Conservation (phyloP, 1,140 invertebrate genomes). For the Aphelenchoides avenae region DNA sequence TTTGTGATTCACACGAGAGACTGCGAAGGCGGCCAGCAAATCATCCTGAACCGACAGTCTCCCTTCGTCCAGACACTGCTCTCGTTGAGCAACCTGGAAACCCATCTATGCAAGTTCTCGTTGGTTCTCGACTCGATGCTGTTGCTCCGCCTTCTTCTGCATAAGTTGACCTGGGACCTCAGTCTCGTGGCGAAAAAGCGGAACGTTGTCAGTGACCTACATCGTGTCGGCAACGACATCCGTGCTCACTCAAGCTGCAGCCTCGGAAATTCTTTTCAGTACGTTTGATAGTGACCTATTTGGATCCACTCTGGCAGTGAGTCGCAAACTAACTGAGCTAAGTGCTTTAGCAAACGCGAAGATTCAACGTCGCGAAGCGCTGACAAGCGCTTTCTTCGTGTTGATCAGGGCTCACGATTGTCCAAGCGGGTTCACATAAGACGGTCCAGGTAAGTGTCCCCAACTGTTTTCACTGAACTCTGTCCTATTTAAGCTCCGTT, state of each 20-base stretch:
- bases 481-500: constrained; percentile 55
- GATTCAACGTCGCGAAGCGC: constrained; percentile 33
- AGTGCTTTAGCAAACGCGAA: constrained; percentile 54
- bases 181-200: constrained; percentile 41
- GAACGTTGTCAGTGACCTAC: neutral
- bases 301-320: too few species aligned
- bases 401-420: constrained; percentile 51
- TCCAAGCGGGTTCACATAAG: constrained; percentile 56
- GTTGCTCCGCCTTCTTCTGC: constrained; percentile 49
- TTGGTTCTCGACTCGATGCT: constrained; percentile 55
- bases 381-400: constrained; percentile 55
- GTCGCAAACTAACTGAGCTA: neutral
- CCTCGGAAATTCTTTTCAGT: constrained; percentile 49
- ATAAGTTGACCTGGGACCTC: constrained; percentile 54
- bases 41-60: neutral
- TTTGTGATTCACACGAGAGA: too few species aligned
- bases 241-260: constrained; percentile 54
- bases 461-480: too few species aligned
- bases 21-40: too few species aligned
- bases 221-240: constrained; percentile 1
- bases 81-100: constrained; percentile 48
- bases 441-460: constrained; percentile 54
- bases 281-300: constrained; percentile 4
- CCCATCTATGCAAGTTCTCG: constrained; percentile 57
- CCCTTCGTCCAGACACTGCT: constrained; percentile 5